Percentiles rank a stretch among this genome's conserved stretches.
Conservation (phyloP, 2,888 invertebrate genomes). For the Drosophila paranaensis region DNA sequence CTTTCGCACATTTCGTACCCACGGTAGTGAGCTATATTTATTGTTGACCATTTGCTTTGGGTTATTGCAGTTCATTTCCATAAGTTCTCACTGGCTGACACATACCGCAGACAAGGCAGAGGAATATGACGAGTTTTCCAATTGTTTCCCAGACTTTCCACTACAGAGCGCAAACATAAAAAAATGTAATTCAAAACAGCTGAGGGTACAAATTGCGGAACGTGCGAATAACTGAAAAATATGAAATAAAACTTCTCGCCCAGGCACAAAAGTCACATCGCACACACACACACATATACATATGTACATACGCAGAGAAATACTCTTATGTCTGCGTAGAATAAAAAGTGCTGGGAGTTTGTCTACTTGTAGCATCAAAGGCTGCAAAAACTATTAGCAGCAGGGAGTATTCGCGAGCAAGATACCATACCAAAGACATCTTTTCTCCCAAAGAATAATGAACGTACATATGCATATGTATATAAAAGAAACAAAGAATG, state of each 20-base stretch:
- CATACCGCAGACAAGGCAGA: not conserved
- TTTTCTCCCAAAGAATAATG: no score
- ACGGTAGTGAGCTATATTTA: not conserved
- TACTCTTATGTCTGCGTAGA: constrained; percentile 26
- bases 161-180: constrained; percentile 42
- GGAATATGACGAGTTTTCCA: constrained; percentile 4
- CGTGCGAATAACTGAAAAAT: constrained; percentile 41
- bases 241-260: constrained; percentile 33
- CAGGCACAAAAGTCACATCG: constrained; percentile 6
- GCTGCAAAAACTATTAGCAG: not conserved
- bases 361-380: constrained; percentile 1
- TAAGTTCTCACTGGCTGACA: not conserved
- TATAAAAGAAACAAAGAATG: no score
- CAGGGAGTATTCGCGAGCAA: not conserved
- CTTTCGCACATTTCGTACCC: not conserved
- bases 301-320: not conserved
- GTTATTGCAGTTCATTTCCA: constrained; percentile 23
- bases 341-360: constrained; percentile 26
- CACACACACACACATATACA: constrained; percentile 3
- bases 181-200: constrained; percentile 59
- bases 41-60: not conserved
- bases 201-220: constrained; percentile 49
- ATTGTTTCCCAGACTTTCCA: constrained; percentile 35
- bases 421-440: not conserved
- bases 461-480: no score